Evolutionary conservation across 2,888 invertebrate genomes (phyloP).

Genomic region (Amphipyra berbera): DNA sequence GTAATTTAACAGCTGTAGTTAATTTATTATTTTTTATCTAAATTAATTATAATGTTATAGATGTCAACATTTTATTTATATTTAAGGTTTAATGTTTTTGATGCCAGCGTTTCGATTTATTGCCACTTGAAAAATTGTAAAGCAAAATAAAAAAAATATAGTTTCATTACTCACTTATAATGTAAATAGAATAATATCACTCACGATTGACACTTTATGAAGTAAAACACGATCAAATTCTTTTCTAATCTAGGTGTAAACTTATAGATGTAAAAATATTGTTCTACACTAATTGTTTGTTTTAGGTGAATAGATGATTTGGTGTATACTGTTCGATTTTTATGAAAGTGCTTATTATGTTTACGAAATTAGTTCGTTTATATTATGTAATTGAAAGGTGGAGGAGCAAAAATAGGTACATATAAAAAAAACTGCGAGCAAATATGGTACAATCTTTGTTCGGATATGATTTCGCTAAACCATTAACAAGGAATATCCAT

Average conservation of each 20-base stretch:
- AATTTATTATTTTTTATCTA: background rate
- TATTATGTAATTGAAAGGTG: background rate
- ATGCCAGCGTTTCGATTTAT: background rate
- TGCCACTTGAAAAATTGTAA: conserved; percentile 24
- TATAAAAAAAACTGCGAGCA: too few relatives aligned
- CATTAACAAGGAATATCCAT: too few relatives aligned
- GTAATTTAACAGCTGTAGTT: conserved; percentile 16
- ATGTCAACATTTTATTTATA: background rate
- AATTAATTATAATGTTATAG: too few relatives aligned
- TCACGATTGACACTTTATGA: conserved; percentile 72
- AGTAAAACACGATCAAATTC: conserved; percentile 65
- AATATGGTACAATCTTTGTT: background rate
- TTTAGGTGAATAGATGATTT: conserved; percentile 18
- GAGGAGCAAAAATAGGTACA: conserved; percentile 27
- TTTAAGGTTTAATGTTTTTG: background rate
- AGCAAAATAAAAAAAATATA: conserved; percentile 23
- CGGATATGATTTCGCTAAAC: too few relatives aligned
- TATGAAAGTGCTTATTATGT: background rate
- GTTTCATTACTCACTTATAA: conserved; percentile 46
- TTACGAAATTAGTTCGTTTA: background rate
- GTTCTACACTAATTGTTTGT: conserved; percentile 39
- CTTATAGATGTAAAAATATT: conserved; percentile 49
- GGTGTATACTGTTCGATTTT: background rate
- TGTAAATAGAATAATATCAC: conserved; percentile 62
- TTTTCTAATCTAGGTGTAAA: conserved; percentile 58